Base-by-base conservation (phyloP, 2,797 vertebrate species). In the Pseudotriccus pelzelni region DNA sequence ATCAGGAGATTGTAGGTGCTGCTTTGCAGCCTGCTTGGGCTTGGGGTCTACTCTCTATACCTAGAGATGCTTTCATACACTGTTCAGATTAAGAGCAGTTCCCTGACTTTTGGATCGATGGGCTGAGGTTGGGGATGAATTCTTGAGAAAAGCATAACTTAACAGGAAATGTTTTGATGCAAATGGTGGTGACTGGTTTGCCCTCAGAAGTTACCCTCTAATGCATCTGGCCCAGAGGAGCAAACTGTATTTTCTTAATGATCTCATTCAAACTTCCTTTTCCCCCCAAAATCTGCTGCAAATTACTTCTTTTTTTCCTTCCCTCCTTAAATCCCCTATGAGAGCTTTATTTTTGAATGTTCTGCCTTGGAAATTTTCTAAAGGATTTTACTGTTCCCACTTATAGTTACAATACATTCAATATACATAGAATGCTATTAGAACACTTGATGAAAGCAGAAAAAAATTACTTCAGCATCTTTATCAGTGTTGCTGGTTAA, bases 401-500 rank as follows among this genome's bases (percentile, higher is more conserved):
- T 47, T 49, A 47, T 43, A 70, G 37, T 85, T 72, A 46, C 6
- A 15, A 16, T 62, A 14, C 6, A 17, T 59, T 78, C 44, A 52
- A 0, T 67, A 13, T 37, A 77, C 32, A 32, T 5, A 58, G 36
- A 90, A 53, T 68, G 64, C 60, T 89, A 32, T 81, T 87, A 55
- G 83, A 78, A 68, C 44, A 52, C 37, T 58, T 23, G 55, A 36
- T 81, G 83, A 93, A 93, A 95, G 84, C 25, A 84, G 34, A 64
- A 85, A 77, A 72, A 72, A 52, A 58, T n/a, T 93, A 7, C 49
- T 72, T 69, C 9, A 9, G 44, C 25, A 58, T 67, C 47, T 89
- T 89, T 84, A 69, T 89, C 22, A 28, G 58, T 43, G 27, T 53
- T 75, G 56, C 64, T 80, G 37, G 64, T 73, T 91, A 58, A 56